Conservation (phyloP, 1,140 invertebrate species). For the Plutomurus gul region DNA sequence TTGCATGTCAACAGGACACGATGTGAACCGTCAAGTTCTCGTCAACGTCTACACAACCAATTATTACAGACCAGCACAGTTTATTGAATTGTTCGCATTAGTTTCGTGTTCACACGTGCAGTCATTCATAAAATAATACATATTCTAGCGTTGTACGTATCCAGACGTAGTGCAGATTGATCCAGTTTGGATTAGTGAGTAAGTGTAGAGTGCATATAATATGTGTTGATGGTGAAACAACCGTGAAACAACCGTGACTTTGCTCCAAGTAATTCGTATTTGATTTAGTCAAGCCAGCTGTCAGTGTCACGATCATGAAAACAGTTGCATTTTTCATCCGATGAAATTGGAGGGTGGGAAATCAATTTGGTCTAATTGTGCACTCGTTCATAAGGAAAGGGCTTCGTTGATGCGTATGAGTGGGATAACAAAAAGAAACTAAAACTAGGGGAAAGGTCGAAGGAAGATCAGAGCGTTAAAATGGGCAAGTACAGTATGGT, state of each 20-base stretch:
- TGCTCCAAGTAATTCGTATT: not conserved
- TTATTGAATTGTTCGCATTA: not conserved
- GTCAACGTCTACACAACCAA: not conserved
- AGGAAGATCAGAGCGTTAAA: not conserved
- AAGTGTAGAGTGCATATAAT: not conserved
- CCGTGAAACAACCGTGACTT: not conserved
- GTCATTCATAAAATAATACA: too few species aligned
- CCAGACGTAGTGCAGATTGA: too few species aligned
- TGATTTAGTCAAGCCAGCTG: not conserved
- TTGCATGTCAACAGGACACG: not conserved
- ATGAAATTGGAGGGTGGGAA: not conserved
- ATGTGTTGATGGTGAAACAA: not conserved
- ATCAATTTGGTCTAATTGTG: not conserved
- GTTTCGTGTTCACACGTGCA: not conserved
- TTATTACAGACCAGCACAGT: not conserved
- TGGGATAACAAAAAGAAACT: not conserved
- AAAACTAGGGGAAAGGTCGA: not conserved
- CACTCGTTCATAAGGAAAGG: not conserved
- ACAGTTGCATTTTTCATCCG: not conserved
- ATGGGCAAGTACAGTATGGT: constrained; percentile 31
- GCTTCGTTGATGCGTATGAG: too few species aligned
- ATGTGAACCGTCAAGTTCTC: not conserved
- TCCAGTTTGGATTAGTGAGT: too few species aligned
- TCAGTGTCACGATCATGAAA: not conserved
- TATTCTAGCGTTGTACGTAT: too few species aligned